Evolutionary conservation across 2,797 vertebrate genomes (phyloP).

Genomic region (Scarus forsteni): DNA sequence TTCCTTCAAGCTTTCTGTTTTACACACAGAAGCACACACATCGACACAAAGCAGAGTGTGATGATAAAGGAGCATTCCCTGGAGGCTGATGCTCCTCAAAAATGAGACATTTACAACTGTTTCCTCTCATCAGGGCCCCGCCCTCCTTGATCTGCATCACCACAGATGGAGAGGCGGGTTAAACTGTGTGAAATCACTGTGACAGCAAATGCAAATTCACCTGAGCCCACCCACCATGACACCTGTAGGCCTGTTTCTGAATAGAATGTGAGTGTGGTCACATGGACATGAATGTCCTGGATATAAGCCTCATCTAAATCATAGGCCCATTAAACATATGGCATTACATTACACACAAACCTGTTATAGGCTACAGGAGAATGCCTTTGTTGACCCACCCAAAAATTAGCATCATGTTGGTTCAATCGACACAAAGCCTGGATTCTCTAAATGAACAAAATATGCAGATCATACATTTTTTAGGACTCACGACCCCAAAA

Average conservation of each 20-base stretch:
- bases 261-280: no score
- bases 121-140: constrained; percentile 70
- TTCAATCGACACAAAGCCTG: no score
- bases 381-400: no score
- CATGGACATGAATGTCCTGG: no score
- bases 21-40: constrained; percentile 10
- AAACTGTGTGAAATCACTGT: constrained; percentile 82
- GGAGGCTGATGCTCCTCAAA: constrained; percentile 64
- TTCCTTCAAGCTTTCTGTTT: constrained; percentile 50
- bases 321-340: no score
- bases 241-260: constrained; percentile 62
- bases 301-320: no score
- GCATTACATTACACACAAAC: no score
- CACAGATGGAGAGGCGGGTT: constrained; percentile 76
- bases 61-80: constrained; percentile 55
- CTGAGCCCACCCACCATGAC: constrained; percentile 71
- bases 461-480: no score
- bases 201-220: constrained; percentile 80
- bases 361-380: no score
- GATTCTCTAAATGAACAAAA: no score
- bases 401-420: no score
- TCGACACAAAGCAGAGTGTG: constrained; percentile 6
- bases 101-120: constrained; percentile 77
- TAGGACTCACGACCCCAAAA: no score
- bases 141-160: constrained; percentile 41